Base-by-base conservation (phyloP, 1,140 invertebrate genomes). In the Parapsyche elsis region DNA sequence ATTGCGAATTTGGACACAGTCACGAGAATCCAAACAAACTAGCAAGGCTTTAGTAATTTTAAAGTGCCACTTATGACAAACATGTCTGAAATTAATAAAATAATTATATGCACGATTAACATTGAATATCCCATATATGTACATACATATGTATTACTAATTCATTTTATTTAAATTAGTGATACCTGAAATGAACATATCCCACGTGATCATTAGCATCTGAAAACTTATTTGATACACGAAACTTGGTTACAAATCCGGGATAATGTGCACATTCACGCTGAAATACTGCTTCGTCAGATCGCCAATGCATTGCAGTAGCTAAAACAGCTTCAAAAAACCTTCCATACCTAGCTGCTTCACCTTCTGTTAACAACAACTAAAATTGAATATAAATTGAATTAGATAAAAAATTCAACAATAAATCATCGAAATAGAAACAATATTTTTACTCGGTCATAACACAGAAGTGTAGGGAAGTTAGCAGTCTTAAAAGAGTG, bases 21-120 rank as follows among this genome's bases (percentile, higher is more conserved):
- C 97, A 76, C 97, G 96, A 0, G 97, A 99, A 85, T 99, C 97
- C 70, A 99, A 86, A 86, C 97, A 99, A 5, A 97, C 94, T 9
- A 99, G 95, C 86, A 99, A 95, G 0, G 97, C 96, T 89, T 98
- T 98, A 0, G 97, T 98, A 57, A 99, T 96, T 90, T 99, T 98
- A 87, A 98, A 99, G 88, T 99, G 98, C 98, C 98, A 99, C 85
- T 99, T 99, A 86, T 99, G 97, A 87, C 97, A 98, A 1, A 99
- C 97, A 85, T 99, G 98, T 71, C 98, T 91, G 83, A 26, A 78
- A 84, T 76, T 16, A 76, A 74, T 57, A 45, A 79, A 9, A 53
- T 10, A 19, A 38, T 16, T 16, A 76, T n/a, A n/a, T 21, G 16
- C 21, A 70, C 30, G 16, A 76, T 7, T 26, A 5, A 45, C 16